These are phyloP conservation scores for Sciurus carolinensis DNA, from an alignment of 2,797 vertebrate genomes.

Conservation along the genomic window DNA sequence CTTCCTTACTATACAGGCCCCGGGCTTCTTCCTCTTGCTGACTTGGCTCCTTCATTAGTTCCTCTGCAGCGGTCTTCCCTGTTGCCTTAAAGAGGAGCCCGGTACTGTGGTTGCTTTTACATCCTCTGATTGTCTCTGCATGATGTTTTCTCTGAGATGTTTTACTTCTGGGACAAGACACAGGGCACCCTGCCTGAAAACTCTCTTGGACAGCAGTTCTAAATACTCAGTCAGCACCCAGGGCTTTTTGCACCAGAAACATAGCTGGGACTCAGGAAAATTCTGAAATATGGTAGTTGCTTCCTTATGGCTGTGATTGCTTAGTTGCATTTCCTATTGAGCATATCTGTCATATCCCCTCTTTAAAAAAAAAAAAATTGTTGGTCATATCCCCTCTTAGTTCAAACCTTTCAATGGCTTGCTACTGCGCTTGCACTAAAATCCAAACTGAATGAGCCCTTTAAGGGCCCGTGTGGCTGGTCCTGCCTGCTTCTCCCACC, in stretches of 20 bases:
- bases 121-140: not conserved
- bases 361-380: too few species aligned
- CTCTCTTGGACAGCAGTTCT: not conserved
- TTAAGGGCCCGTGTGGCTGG: not conserved
- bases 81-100: not conserved
- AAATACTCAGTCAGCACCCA: not conserved
- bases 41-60: not conserved
- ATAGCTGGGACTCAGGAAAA: not conserved
- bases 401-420: not conserved
- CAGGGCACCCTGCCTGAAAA: not conserved
- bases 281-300: slow-evolving; percentile 36
- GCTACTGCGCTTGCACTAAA: not conserved
- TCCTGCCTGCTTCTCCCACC: not conserved
- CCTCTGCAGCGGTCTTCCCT: not conserved
- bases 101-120: not conserved
- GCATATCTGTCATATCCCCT: not conserved
- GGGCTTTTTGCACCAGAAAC: not conserved
- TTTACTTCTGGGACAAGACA: not conserved
- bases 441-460: not conserved
- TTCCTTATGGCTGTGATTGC: not conserved
- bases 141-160: not conserved
- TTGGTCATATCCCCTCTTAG: not conserved
- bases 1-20: not conserved
- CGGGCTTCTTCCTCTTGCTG: not conserved
- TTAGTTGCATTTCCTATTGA: slow-evolving; percentile 31